Percentiles rank a stretch among this genome's conserved stretches.
Evolutionary conservation across 1,140 invertebrate species (phyloP).

Genomic region (Neodiprion lecontei): DNA sequence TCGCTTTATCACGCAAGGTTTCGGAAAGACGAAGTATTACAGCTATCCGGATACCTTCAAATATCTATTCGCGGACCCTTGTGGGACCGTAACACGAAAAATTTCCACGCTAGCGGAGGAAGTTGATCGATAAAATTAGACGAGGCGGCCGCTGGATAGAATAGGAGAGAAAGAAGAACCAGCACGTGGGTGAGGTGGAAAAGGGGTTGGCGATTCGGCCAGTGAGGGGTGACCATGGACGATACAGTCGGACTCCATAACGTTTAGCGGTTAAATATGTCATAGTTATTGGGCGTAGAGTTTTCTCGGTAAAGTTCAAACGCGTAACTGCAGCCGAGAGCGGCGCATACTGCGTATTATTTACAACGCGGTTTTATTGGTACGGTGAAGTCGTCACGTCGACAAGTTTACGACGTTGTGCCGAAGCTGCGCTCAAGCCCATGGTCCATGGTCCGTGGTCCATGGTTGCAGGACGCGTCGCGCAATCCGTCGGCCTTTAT

Average conservation of each 20-base stretch:
- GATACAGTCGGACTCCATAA: background rate
- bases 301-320: constrained; percentile 2
- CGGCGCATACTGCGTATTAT: background rate
- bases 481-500: constrained; percentile 20
- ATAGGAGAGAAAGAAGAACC: too few species aligned
- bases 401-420: constrained; percentile 2
- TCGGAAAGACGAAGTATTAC: too few species aligned
- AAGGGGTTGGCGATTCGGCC: too few species aligned
- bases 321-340: background rate
- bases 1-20: too few species aligned
- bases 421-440: background rate
- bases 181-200: too few species aligned
- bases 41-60: too few species aligned
- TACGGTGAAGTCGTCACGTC: background rate
- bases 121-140: too few species aligned
- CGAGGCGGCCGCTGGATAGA: too few species aligned
- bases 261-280: constrained; percentile 1
- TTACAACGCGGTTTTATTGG: constrained; percentile 7
- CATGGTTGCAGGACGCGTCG: background rate
- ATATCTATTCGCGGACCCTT: too few species aligned
- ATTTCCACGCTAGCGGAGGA: too few species aligned
- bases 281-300: background rate
- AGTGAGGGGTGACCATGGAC: too few species aligned
- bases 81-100: too few species aligned
- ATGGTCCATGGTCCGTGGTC: constrained; percentile 8